Base-by-base conservation (phyloP, 2,113 vertebrate species). In the Misgurnus anguillicaudatus region DNA sequence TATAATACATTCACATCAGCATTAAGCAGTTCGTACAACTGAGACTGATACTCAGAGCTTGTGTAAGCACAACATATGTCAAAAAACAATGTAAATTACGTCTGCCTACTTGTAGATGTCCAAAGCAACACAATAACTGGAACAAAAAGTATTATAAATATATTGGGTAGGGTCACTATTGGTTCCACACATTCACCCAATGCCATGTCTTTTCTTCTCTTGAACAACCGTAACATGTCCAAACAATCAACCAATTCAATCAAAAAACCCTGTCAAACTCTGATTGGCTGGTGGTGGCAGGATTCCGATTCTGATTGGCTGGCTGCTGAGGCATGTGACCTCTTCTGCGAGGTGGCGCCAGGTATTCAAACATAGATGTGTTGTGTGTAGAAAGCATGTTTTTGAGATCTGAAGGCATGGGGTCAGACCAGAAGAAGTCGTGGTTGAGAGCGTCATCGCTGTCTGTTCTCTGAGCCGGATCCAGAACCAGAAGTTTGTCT, bases 341-440 rank as follows among this genome's bases (percentile, higher is more conserved):
- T 45, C 96, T 90, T 51, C 97, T 91, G 53, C 97, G 90, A 0
- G 98, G 97, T 0, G 97, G 98, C 0, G 97, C 97, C 89, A 99
- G 89, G 81, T 99, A 99, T 86, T 99, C 98, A 0, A 99, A 99
- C 98, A 99, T 99, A 83, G 97, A 99, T 0, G 96, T 98, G 92
- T 98, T 96, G 90, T 99, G 98, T 0, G 96, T 97, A 71, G 98
- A 99, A 6, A 99, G 94, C 98, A 99, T 99, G 91, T 95, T 96
- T 87, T 98, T 99, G 77, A 99, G 94, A 90, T 99, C 98, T 0
- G 97, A 99, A 0, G 98, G 98, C 98, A 99, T 99, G 39, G 98
- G 98, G 88, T 99, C 97, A 0, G 96, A 98, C 98, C 98, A 99
- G 92, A 99, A 99, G 92, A 99, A 99, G 89, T 99, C 97, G 0